Percentiles rank a stretch among this genome's conserved stretches.
Conservation (phyloP, 1,140 invertebrate species). For the Orchesella cincta region DNA sequence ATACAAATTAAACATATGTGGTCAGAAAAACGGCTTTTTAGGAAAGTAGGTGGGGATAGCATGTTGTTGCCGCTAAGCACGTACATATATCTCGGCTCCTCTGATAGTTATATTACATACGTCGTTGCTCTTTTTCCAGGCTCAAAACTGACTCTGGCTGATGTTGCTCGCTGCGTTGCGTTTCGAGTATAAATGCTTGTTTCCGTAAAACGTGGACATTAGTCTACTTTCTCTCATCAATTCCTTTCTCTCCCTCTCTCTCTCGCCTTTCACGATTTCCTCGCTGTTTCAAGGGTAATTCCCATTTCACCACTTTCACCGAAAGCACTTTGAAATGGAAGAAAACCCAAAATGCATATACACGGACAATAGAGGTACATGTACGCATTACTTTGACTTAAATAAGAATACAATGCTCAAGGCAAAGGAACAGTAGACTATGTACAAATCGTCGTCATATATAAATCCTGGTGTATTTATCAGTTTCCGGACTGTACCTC, state of each 20-base stretch:
- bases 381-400: not conserved
- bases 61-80: constrained; percentile 1
- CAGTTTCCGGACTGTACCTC: not conserved
- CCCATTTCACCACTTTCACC: constrained; percentile 8
- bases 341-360: too few relatives aligned
- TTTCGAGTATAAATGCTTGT: not conserved
- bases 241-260: not conserved
- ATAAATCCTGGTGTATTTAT: not conserved
- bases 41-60: not conserved
- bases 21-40: constrained; percentile 6
- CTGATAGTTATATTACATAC: not conserved
- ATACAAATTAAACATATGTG: not conserved
- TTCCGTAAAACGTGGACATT: not conserved
- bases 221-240: constrained; percentile 13
- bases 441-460: too few relatives aligned
- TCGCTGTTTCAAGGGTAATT: constrained; percentile 1
- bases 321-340: too few relatives aligned
- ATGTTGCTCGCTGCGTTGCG: not conserved
- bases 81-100: constrained; percentile 11
- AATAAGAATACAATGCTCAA: too few relatives aligned
- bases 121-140: not conserved
- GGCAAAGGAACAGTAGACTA: too few relatives aligned
- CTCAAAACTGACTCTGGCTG: not conserved
- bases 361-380: too few relatives aligned
- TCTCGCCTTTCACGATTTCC: not conserved